Conservation (phyloP, 2,888 invertebrate genomes). For the Chaitophorus viminalis region DNA sequence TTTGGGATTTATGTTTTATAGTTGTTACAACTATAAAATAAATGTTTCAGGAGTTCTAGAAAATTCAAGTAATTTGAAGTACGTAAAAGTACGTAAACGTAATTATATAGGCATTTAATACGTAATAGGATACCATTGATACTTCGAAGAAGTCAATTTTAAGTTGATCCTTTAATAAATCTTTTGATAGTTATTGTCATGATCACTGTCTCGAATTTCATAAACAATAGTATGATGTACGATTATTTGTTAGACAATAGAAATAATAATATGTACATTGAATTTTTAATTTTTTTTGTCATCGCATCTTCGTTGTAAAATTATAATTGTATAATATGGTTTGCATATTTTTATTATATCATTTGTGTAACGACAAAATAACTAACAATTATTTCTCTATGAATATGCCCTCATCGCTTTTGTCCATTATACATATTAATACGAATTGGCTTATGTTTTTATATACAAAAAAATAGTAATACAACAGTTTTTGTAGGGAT, state of each 20-base stretch:
- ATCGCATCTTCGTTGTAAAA: neutral
- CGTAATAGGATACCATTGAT: neutral
- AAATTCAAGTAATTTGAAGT: too few species aligned
- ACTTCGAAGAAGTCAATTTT: neutral
- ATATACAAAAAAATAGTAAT: too few species aligned
- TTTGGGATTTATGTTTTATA: neutral
- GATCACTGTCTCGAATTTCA: neutral
- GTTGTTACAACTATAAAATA: neutral
- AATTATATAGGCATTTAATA: too few species aligned
- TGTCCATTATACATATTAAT: too few species aligned
- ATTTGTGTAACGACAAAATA: neutral
- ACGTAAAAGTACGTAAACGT: neutral
- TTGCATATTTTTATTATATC: neutral
- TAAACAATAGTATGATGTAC: neutral
- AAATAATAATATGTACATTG: neutral
- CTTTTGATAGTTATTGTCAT: neutral
- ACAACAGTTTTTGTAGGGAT: too few species aligned
- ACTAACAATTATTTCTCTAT: too few species aligned
- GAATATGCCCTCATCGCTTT: too few species aligned
- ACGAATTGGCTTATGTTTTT: too few species aligned
- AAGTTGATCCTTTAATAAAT: neutral
- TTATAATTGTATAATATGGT: neutral
- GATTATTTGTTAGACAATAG: neutral
- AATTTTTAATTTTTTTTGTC: neutral
- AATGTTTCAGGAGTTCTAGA: neutral